Conservation (phyloP, 2,797 vertebrate genomes). For the Ambastaia sidthimunki region DNA sequence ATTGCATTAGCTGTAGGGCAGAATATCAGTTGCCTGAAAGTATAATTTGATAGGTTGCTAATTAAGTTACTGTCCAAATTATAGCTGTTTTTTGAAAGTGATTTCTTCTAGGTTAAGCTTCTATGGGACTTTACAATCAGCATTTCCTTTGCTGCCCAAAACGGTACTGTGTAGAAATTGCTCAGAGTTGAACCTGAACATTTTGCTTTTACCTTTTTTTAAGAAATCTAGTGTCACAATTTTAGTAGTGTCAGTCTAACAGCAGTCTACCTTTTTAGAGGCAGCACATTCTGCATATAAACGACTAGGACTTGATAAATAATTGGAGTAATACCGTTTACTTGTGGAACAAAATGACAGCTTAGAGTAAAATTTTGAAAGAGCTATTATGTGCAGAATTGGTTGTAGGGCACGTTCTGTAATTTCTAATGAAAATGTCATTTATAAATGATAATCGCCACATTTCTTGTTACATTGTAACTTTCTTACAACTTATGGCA, state of each 20-base stretch:
- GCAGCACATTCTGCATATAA: slow-evolving; percentile 4
- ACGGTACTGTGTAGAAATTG: neutral
- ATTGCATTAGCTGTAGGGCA: slow-evolving; percentile 75
- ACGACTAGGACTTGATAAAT: neutral
- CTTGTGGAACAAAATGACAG: slow-evolving; percentile 24
- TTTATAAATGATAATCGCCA: neutral
- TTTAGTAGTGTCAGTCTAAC: neutral
- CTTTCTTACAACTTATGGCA: neutral
- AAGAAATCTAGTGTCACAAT: neutral
- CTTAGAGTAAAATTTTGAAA: neutral
- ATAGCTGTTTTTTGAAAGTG: slow-evolving; percentile 62
- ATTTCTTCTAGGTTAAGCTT: slow-evolving; percentile 52
- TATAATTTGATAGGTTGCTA: slow-evolving; percentile 76
- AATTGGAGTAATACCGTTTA: slow-evolving; percentile 11
- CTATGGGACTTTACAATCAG: slow-evolving; percentile 27
- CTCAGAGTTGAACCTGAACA: neutral
- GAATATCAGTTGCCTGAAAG: slow-evolving; percentile 75
- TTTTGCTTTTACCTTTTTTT: neutral
- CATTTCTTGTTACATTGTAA: neutral
- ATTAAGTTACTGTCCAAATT: slow-evolving; percentile 76
- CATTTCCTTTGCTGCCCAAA: slow-evolving; percentile 8
- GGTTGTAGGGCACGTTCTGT: neutral
- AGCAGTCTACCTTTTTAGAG: neutral
- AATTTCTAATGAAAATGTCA: slow-evolving; percentile 21
- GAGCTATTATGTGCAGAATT: slow-evolving; percentile 8